phyloP scores from a whole-genome alignment of 2,888 invertebrate genomes.

The Hanleya hanleyi region DNA sequence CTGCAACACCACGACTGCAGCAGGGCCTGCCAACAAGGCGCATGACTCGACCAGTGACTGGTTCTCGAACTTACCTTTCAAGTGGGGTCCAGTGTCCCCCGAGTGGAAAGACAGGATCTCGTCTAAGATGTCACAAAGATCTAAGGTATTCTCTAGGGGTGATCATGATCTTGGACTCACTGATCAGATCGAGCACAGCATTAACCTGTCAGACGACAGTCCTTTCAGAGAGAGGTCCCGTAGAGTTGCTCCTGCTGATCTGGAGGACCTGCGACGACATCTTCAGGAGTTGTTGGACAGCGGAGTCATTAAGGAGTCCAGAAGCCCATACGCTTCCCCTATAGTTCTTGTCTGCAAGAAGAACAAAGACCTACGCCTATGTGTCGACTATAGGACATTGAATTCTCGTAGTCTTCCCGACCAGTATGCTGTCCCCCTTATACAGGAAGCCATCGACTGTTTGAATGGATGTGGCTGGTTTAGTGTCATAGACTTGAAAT shows the following conservation, averaged over 20 bases:
- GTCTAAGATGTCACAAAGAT: background rate
- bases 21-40: no score
- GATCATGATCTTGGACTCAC: background rate
- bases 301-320: background rate
- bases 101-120: background rate
- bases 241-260: background rate
- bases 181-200: background rate
- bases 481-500: no score
- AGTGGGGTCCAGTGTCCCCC: background rate
- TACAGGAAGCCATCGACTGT: conserved; percentile 11
- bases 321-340: conserved; percentile 3
- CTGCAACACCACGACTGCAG: no score
- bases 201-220: background rate
- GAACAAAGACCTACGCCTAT: background rate
- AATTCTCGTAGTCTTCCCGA: conserved; percentile 5
- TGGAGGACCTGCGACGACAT: background rate
- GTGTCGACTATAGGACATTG: background rate
- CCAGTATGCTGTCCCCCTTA: background rate
- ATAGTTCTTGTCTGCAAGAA: conserved; percentile 6
- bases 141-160: background rate
- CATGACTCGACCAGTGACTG: no score
- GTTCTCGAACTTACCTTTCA: background rate
- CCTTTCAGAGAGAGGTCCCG: conserved; percentile 2
- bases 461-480: no score
- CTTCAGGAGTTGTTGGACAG: background rate